Evolutionary conservation across 2,888 invertebrate species (phyloP), one percentile per base, ranked within the genome.

Genomic region (Sclerodermus sp.): DNA sequence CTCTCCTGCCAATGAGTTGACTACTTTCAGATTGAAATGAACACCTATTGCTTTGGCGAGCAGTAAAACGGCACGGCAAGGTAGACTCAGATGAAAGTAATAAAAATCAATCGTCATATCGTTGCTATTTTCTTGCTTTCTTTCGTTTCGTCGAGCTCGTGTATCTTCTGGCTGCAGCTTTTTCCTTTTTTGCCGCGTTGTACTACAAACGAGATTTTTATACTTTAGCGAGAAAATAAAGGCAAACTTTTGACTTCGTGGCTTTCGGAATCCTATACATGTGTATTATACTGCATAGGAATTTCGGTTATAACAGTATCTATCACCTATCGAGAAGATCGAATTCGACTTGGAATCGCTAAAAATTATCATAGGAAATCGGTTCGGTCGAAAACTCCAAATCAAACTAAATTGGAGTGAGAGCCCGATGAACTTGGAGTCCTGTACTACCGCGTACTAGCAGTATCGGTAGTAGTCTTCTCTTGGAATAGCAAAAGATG

Each of bases 1-100:
- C 41, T 88, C 88, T 0, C 85, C 85, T 31, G 81, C 81, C 51
- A 83, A 70, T 0, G 87, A 69, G 67, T 88, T 83, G 3, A 86
- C 76, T 15, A 80, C 72, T 71, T 88, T 88, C 29, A 87, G 76
- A 76, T 87, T 87, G 31, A 88, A 79, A 67, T 84, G 83, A 18
- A 89, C 73, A 55, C 87, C 87, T 16, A 89, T 79, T 14, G 84
- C 84, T 67, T 82, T 84, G 1, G 87, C 86, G 2, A 86, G 77
- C 67, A 89, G 79, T 61, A 87, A 79, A 42, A 86, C 84, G 9
- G 85, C 80, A 46, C 88, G 79, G 77, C 85, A 86, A 0, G 88
- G 87, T 17, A 87, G 81, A 45, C 88, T 88, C 45, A 82, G 80
- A 10, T 83, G 82, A 31, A 84, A 79, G 79, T 84, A 87, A 79